phyloP scores from a whole-genome alignment of 2,113 vertebrate genomes.

The Poeciliopsis turrubarensis region DNA sequence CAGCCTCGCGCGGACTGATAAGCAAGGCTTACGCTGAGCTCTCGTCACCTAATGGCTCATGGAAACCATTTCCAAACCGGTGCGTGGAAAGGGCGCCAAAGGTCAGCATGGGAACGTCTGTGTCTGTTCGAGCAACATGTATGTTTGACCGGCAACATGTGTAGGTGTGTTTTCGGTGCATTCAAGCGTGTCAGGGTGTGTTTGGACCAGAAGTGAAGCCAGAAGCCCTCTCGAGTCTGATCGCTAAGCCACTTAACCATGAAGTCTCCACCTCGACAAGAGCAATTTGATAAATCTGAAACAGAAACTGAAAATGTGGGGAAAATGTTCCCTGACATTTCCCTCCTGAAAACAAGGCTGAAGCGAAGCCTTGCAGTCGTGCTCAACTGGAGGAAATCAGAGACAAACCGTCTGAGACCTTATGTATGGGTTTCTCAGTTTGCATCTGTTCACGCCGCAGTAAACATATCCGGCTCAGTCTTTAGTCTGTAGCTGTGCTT shows the following conservation, averaged over 20 bases:
- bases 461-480: no score
- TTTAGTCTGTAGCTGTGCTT: no score
- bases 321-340: no score
- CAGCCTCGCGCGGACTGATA: constrained; percentile 34
- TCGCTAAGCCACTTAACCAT: not conserved
- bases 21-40: constrained; percentile 38
- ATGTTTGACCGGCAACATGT: constrained; percentile 50
- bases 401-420: no score
- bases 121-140: constrained; percentile 34
- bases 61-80: not conserved
- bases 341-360: not conserved
- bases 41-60: constrained; percentile 52
- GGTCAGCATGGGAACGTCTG: constrained; percentile 38
- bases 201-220: constrained; percentile 43
- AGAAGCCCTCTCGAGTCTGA: not conserved
- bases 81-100: constrained; percentile 3
- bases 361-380: not conserved
- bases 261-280: not conserved
- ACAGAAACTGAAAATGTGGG: not conserved
- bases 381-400: constrained; percentile 26
- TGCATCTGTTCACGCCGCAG: no score
- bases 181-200: constrained; percentile 25
- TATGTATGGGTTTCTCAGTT: no score
- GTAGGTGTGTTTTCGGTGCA: constrained; percentile 54
- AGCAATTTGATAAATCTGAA: not conserved